Evolutionary conservation across 2,113 vertebrate genomes (phyloP).

Genomic region (Picathartes gymnocephalus): DNA sequence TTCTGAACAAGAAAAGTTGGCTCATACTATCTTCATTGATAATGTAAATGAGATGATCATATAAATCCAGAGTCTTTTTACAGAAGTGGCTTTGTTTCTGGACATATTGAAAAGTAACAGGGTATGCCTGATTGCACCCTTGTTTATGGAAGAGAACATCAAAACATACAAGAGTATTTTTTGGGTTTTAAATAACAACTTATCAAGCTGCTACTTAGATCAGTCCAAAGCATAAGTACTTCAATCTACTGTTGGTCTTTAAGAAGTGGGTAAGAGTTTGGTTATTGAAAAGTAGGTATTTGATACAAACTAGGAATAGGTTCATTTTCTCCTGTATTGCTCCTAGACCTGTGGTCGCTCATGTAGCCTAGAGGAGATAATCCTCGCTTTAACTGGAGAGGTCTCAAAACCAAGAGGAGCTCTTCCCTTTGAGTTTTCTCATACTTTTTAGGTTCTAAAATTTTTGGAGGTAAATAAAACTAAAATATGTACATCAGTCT

Average conservation of each 20-base stretch:
- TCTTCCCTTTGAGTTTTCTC: background rate
- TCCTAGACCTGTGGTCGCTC: background rate
- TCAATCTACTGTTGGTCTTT: background rate
- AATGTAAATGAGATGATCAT: background rate
- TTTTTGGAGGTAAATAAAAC: background rate
- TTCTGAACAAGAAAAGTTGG: background rate
- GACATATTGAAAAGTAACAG: background rate
- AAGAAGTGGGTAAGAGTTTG: background rate
- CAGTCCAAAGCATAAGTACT: background rate
- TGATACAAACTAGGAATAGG: background rate
- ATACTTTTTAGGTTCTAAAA: background rate
- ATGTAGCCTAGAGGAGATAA: background rate
- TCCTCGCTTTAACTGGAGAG: background rate
- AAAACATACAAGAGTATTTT: background rate
- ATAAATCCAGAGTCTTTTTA: background rate
- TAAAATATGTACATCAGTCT: background rate
- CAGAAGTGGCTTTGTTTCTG: background rate
- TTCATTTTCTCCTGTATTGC: background rate
- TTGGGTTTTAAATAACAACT: background rate
- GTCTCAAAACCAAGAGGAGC: background rate
- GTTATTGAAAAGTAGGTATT: background rate
- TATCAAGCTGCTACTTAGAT: background rate
- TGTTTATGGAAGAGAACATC: background rate
- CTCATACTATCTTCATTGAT: background rate
- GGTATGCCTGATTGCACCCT: background rate